These are phyloP conservation scores for Agrochola macilenta DNA, from an alignment of 2,888 invertebrate species.

Conservation along the genomic window DNA sequence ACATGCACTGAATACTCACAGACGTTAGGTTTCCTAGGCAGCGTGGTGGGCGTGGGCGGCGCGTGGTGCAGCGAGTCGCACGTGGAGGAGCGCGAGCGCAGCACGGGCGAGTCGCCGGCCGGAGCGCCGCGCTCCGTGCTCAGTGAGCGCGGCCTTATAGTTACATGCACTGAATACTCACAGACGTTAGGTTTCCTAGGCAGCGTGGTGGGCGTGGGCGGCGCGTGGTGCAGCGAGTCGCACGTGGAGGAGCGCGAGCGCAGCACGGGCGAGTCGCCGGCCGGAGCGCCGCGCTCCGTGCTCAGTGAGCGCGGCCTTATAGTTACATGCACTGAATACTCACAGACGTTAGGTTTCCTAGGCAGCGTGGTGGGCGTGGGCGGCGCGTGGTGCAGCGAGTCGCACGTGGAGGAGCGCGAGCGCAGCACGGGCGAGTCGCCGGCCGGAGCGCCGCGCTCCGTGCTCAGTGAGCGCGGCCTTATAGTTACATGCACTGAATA, in stretches of 20 bases:
- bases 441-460: not conserved
- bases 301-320: no score
- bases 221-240: conserved; percentile 94
- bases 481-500: no score
- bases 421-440: conserved; percentile 95
- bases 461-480: no score
- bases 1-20: conserved; percentile 91
- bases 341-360: conserved; percentile 93
- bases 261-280: conserved; percentile 94
- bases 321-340: no score
- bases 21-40: conserved; percentile 93
- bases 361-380: conserved; percentile 93
- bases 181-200: conserved; percentile 93
- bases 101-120: conserved; percentile 93
- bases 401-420: conserved; percentile 95
- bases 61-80: conserved; percentile 95
- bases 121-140: conserved; percentile 15
- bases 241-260: conserved; percentile 96
- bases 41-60: conserved; percentile 93
- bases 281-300: conserved; percentile 6
- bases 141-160: no score
- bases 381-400: conserved; percentile 93
- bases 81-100: conserved; percentile 95
- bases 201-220: conserved; percentile 93
- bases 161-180: no score